Evolutionary conservation across 2,797 vertebrate species (phyloP).

Genomic region (Malacoraja senta): DNA sequence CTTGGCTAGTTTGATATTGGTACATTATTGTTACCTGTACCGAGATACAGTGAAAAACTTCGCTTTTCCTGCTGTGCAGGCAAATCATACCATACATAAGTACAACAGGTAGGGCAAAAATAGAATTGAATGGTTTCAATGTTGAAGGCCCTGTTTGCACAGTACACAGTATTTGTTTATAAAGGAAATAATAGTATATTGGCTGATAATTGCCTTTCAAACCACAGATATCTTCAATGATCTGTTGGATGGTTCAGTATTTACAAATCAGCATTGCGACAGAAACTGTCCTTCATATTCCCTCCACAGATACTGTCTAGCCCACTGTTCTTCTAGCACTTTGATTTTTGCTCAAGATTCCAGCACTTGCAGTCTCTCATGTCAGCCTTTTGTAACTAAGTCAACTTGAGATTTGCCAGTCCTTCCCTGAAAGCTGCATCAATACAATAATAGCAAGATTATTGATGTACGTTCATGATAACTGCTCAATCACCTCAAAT

Average conservation of each 20-base stretch:
- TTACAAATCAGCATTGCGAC: neutral
- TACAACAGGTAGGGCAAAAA: no score
- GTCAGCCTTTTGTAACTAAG: neutral
- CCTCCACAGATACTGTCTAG: no score
- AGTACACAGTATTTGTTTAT: neutral
- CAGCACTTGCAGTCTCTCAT: no score
- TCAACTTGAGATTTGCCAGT: neutral
- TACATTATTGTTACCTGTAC: no score
- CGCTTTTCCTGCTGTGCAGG: no score
- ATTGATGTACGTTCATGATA: neutral
- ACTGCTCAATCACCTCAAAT: neutral
- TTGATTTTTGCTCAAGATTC: no score
- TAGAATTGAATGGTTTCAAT: no score
- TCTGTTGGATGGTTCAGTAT: neutral
- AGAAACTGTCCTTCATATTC: neutral
- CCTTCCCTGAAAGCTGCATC: neutral
- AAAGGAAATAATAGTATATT: neutral
- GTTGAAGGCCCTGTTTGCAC: neutral
- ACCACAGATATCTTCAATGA: neutral
- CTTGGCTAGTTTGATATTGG: neutral
- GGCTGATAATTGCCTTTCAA: neutral
- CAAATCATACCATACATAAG: no score
- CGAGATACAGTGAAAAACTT: no score
- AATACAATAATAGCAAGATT: neutral
- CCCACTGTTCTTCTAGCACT: no score